Evolutionary conservation across 1,140 invertebrate genomes (phyloP).

Genomic region (Chymomyza costata): DNA sequence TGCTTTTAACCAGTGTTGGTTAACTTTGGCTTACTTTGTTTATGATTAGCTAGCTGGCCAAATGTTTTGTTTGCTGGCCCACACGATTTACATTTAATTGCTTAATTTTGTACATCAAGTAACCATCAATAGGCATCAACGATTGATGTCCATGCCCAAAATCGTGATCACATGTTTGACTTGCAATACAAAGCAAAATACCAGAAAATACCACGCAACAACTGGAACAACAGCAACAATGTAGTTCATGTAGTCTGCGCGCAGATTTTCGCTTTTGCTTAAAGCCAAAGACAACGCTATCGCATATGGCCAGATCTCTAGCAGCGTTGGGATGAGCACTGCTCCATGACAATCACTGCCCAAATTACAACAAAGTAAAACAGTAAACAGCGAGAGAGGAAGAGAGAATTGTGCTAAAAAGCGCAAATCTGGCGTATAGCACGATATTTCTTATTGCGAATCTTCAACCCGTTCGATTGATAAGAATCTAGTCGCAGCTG

Average conservation of each 20-base stretch:
- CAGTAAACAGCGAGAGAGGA: too few relatives aligned
- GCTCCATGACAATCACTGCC: conserved; percentile 39
- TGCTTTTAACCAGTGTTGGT: background rate
- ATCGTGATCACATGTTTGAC: conserved; percentile 57
- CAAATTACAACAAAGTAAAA: conserved; percentile 46
- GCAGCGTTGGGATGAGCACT: background rate
- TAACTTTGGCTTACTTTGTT: too few relatives aligned
- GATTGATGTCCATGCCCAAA: background rate
- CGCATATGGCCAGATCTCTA: conserved; percentile 4
- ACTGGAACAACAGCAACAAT: conserved; percentile 2
- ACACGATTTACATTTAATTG: conserved; percentile 46
- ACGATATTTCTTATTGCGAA: conserved; percentile 71
- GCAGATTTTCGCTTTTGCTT: conserved; percentile 1
- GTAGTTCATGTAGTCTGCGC: too few relatives aligned
- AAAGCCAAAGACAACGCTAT: background rate
- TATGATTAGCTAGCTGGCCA: too few relatives aligned
- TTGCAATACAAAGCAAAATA: conserved; percentile 28
- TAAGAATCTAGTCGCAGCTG: conserved; percentile 57
- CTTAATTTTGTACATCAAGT: conserved; percentile 69
- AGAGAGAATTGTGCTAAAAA: conserved; percentile 46
- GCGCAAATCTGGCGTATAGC: conserved; percentile 67
- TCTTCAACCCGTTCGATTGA: conserved; percentile 56
- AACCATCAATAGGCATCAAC: conserved; percentile 38
- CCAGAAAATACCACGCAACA: conserved; percentile 19
- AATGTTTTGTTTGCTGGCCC: too few relatives aligned